Evolutionary conservation across 2,888 invertebrate genomes (phyloP), one percentile per base, ranked within the genome.

Genomic region (Taenaris catops): DNA sequence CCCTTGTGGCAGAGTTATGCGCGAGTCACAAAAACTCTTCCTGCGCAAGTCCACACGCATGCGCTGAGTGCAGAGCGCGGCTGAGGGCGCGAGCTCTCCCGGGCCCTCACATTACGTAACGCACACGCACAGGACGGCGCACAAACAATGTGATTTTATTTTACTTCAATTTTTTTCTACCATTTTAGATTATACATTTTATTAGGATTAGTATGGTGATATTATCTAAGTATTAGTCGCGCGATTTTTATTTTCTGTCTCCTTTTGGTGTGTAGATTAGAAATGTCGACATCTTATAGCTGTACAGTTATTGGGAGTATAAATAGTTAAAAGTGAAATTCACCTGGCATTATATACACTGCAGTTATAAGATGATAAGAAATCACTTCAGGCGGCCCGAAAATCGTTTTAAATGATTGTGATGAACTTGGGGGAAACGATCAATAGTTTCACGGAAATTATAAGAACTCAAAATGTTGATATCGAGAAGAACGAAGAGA

Each of bases 111-210:
- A 83, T 86, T 86, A 86, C 78, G 71, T 84, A 86, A 86, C 84
- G 53, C 65, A 73, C 73, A 86, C 86, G 86, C 86, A 86, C 86
- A 86, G 80, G 67, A 83, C 74, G 69, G 86, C 86, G 86, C 86
- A 86, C 86, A 86, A 86, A 83, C 72, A 75, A 86, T 84, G 86
- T 86, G 83, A 86, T 84, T 80, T 80, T 75, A 79, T 76, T 81
- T 79, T 72, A 70, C 64, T 65, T 64, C 46, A 58, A 63, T 67
- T 79, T 63, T 79, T 66, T 83, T 83, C 72, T 80, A 83, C 72
- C 61, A 59, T 79, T 80, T 84, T 80, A 74, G 58, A 78, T 68
- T 84, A 78, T 84, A 84, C 84, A 83, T 70, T 61, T 63, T 76
- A 31, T 68, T 83, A 81, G 81, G 68, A 70, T 79, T 73, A 80